A percentile compares a stretch with the other conserved stretches of the same genome.
Evolutionary conservation across 2,113 vertebrate genomes (phyloP).

Genomic region (Caranx ignobilis): DNA sequence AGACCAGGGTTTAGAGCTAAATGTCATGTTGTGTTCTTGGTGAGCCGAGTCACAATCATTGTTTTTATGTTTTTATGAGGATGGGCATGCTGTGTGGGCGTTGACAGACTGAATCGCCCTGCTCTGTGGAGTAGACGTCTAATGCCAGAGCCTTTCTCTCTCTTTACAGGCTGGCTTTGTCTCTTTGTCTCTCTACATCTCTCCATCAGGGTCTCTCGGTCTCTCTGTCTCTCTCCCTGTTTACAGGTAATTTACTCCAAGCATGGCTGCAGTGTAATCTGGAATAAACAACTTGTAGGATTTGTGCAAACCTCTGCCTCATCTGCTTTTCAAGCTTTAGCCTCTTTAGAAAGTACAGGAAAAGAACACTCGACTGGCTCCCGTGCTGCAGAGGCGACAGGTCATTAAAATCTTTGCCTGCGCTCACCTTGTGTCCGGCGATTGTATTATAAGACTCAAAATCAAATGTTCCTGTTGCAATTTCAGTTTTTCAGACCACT

Average conservation of each 20-base stretch:
- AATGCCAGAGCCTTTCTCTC: conserved; percentile 17
- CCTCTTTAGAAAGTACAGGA: conserved; percentile 3
- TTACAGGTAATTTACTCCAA: conserved; percentile 20
- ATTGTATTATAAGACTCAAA: conserved; percentile 24
- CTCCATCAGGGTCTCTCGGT: conserved; percentile 31
- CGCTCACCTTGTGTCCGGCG: conserved; percentile 4
- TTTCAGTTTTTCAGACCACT: neutral
- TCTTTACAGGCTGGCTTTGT: conserved; percentile 1
- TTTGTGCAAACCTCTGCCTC: conserved; percentile 7
- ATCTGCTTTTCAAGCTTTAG: neutral
- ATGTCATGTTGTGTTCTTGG: conserved; percentile 67
- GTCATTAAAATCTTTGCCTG: conserved; percentile 35
- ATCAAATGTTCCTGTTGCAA: conserved; percentile 34
- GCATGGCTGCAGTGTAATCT: conserved; percentile 24
- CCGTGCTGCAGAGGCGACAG: conserved; percentile 1
- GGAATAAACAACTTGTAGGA: neutral
- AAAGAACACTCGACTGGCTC: neutral
- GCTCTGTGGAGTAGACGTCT: conserved; percentile 41
- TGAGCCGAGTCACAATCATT: conserved; percentile 63
- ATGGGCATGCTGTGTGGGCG: conserved; percentile 66
- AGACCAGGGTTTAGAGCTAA: conserved; percentile 57
- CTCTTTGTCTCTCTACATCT: conserved; percentile 15
- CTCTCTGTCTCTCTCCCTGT: conserved; percentile 15
- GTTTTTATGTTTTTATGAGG: conserved; percentile 69
- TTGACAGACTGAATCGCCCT: conserved; percentile 65